Conservation (phyloP, 2,888 invertebrate species). For the Aleiodes alternator region DNA sequence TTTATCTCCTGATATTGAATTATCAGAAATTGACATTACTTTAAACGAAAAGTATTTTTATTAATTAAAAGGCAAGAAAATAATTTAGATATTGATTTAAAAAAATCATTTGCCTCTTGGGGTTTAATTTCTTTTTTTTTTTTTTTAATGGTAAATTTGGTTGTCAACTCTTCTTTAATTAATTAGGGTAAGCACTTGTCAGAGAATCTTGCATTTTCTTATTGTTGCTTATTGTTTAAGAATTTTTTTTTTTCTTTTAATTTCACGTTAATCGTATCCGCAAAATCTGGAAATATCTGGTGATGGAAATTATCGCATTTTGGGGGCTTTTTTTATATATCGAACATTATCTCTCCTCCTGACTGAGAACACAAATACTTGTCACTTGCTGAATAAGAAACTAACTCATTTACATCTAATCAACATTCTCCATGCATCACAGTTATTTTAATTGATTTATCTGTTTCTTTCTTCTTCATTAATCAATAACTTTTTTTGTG, state of each 20-base stretch:
- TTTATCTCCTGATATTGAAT: constrained; percentile 14
- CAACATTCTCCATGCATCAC: too few relatives aligned
- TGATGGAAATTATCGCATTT: not conserved
- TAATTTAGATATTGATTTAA: constrained; percentile 26
- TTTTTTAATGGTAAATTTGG: constrained; percentile 61
- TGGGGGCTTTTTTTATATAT: not conserved
- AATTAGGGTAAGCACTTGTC: constrained; percentile 73
- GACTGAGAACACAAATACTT: constrained; percentile 9
- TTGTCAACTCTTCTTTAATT: constrained; percentile 71
- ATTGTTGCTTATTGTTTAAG: constrained; percentile 45
- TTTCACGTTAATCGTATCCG: not conserved
- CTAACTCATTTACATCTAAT: not conserved
- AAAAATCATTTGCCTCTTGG: constrained; percentile 1
- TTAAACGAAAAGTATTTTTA: constrained; percentile 7
- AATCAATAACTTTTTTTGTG: not conserved
- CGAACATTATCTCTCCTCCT: constrained; percentile 7
- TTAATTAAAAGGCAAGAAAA: not conserved
- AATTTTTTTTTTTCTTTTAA: constrained; percentile 4
- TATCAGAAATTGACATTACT: not conserved
- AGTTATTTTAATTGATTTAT: constrained; percentile 13
- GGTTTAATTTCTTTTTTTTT: too few relatives aligned
- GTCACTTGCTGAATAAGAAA: not conserved
- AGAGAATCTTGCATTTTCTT: constrained; percentile 56
- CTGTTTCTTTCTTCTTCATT: constrained; percentile 39
- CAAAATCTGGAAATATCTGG: not conserved